Evolutionary conservation across 2,113 vertebrate species (phyloP).

Genomic region (Xenopus laevis): DNA sequence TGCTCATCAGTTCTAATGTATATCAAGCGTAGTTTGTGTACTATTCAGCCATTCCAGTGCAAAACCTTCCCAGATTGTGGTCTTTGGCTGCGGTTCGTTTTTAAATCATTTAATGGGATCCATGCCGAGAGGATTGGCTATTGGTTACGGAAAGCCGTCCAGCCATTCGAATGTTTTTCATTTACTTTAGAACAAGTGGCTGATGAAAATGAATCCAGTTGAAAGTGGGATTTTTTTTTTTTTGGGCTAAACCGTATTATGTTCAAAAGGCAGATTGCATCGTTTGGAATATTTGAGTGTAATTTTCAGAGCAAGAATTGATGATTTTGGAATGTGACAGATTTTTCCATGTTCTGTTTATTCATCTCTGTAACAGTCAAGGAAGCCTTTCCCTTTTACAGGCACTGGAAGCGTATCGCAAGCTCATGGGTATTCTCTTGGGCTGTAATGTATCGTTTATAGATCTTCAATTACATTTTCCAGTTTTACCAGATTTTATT

Average conservation of each 20-base stretch:
- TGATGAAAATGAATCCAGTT: background rate
- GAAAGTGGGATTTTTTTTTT: constrained; percentile 10
- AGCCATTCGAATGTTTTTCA: constrained; percentile 7
- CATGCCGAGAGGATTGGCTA: background rate
- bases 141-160: background rate
- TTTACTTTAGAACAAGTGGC: constrained; percentile 1
- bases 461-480: too few relatives aligned
- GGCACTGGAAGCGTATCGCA: constrained; percentile 8
- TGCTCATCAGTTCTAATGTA: too few relatives aligned
- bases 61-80: constrained; percentile 1
- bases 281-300: constrained; percentile 34
- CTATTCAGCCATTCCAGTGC: background rate
- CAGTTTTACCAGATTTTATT: too few relatives aligned
- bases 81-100: background rate
- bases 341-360: constrained; percentile 27
- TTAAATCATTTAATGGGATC: constrained; percentile 9
- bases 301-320: constrained; percentile 40
- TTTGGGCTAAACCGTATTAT: constrained; percentile 42
- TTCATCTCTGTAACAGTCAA: constrained; percentile 23
- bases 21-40: background rate
- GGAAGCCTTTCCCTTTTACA: constrained; percentile 11
- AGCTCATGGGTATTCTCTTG: constrained; percentile 20
- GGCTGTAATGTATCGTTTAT: background rate
- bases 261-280: constrained; percentile 33
- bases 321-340: constrained; percentile 41